Evolutionary conservation across 2,888 invertebrate species (phyloP).

Genomic region (Brachyptera putata): DNA sequence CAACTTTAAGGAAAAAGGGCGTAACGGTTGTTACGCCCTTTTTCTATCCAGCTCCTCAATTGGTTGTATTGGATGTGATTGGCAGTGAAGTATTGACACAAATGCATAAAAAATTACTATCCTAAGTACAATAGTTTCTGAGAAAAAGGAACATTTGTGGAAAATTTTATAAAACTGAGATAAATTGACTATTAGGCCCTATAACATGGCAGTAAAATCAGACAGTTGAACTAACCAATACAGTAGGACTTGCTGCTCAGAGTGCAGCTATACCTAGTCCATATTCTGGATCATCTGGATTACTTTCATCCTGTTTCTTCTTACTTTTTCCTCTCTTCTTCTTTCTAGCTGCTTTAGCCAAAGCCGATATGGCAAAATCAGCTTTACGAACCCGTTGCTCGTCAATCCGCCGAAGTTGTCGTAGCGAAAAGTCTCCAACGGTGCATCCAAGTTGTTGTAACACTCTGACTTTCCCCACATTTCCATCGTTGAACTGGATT

Average conservation of each 20-base stretch:
- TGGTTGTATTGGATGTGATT: no score
- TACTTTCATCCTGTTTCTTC: background rate
- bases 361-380: background rate
- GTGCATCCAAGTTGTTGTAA: background rate
- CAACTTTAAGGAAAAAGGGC: no score
- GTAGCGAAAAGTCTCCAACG: background rate
- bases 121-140: no score
- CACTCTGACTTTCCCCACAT: constrained; percentile 5
- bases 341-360: background rate
- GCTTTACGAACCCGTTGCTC: background rate
- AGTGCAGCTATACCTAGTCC: background rate
- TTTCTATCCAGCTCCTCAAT: no score
- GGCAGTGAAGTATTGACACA: no score
- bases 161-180: no score
- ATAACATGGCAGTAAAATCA: background rate
- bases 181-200: background rate
- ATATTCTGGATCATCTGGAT: constrained; percentile 1
- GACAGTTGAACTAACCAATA: background rate
- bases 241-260: background rate
- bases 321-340: background rate
- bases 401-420: background rate
- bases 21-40: no score
- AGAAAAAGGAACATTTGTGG: no score
- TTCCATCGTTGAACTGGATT: constrained; percentile 26
- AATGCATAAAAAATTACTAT: background rate